Evolutionary conservation across 1,140 invertebrate species (phyloP), one percentile per base, ranked within the genome.

Genomic region (Zophobas morio): DNA sequence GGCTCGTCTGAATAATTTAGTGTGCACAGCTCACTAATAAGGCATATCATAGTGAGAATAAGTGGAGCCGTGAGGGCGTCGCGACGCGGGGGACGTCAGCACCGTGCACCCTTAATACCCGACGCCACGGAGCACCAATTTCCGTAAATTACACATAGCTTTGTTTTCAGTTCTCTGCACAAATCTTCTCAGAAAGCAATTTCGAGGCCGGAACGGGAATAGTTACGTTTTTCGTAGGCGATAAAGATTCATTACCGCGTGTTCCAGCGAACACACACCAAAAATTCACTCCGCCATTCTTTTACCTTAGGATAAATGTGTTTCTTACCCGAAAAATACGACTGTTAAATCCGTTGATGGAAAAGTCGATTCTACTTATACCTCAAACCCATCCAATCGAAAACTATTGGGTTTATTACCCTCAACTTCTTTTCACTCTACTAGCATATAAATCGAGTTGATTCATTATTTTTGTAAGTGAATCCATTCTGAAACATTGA

Each of bases 71-170:
- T 70, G 63, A 70, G 75, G 49, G 66, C 70, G 79, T 6, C 37
- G 77, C 46, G 74, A 32, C 20, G 8, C 40, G 37, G 53, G 53
- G 53, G 54, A 57, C 56, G 72, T 60, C 53, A 34, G 72, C 51
- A 76, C 78, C 60, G 60, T 70, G 78, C 75, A 74, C 81, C 81
- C 66, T 40, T 80, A 81, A 77, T 81, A 79, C 79, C 74, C 77
- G 76, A 57, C 70, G 71, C 79, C 77, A 73, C 78, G 76, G 75
- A 80, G 74, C 82, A 79, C 81, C 83, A 83, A 82, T 84, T 83
- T 81, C 81, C 83, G 80, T 84, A 84, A 84, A 84, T 84, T 84
- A 84, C 82, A 84, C 83, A 76, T 81, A 83, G 82, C 83, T 82
- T 84, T 82, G 83, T 84, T 84, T 84, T 82, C 81, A 79, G 82